Conservation (phyloP, 2,888 invertebrate species). For the Gymnosoma rotundatum region DNA sequence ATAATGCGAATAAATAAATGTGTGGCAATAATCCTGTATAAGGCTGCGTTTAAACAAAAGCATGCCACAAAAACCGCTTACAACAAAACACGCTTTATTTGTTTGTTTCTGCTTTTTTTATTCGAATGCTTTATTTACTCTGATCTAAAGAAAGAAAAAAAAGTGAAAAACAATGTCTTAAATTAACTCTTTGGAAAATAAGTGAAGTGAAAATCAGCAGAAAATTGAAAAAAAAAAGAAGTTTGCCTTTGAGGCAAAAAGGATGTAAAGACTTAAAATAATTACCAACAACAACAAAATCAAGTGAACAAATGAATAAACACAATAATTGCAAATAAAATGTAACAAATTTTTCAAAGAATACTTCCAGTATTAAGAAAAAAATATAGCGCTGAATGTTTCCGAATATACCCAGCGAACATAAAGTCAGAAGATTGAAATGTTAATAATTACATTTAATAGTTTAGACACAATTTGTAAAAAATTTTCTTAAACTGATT, state of each 20-base stretch:
- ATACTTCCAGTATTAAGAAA: not conserved
- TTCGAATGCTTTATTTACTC: conserved; percentile 18
- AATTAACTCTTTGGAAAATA: conserved; percentile 76
- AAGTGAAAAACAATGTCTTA: conserved; percentile 74
- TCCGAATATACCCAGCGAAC: conserved; percentile 14
- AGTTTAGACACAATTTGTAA: too few species aligned
- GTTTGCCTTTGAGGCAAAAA: conserved; percentile 46
- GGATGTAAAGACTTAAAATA: conserved; percentile 62
- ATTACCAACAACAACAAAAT: conserved; percentile 61
- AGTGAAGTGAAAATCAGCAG: conserved; percentile 71
- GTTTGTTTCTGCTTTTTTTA: conserved; percentile 12
- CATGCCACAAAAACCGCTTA: conserved; percentile 68
- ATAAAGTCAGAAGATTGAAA: too few species aligned
- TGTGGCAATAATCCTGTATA: conserved; percentile 37
- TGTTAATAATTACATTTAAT: too few species aligned
- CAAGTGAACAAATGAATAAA: conserved; percentile 59
- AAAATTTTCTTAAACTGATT: too few species aligned
- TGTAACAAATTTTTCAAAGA: conserved; percentile 46
- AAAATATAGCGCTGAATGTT: not conserved
- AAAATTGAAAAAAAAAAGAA: conserved; percentile 16
- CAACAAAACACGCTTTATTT: conserved; percentile 59
- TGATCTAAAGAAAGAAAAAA: conserved; percentile 10
- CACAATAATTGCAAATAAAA: conserved; percentile 68
- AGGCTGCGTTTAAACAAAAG: conserved; percentile 30
- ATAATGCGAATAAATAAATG: conserved; percentile 12